Percentiles rank a stretch among this genome's conserved stretches.
Conservation (phyloP, 2,113 vertebrate species). For the Alethe castanea region DNA sequence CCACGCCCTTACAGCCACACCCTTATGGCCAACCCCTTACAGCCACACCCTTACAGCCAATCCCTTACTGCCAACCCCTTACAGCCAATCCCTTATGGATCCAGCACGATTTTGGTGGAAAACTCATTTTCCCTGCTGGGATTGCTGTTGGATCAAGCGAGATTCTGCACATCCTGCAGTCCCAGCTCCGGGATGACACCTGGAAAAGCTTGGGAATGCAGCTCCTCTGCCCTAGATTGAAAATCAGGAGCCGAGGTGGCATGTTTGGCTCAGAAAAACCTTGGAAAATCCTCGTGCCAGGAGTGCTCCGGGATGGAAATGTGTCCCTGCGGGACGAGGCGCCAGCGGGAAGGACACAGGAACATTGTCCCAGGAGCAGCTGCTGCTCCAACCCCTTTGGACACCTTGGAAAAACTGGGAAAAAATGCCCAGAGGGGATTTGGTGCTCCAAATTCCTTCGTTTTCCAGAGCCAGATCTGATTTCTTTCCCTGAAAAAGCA, state of each 20-base stretch:
- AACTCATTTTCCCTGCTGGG: accelerated
- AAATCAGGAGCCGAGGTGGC: accelerated
- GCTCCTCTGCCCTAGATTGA: background rate
- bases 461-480: background rate
- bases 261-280: background rate
- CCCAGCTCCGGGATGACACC: accelerated
- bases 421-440: background rate
- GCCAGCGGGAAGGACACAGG: background rate
- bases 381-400: background rate
- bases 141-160: accelerated
- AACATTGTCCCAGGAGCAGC: background rate
- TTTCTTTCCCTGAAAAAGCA: background rate
- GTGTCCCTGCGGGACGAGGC: background rate
- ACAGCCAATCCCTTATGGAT: no score
- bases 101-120: accelerated
- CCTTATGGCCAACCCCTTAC: no score
- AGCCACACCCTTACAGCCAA: no score
- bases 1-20: no score
- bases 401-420: background rate
- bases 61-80: no score
- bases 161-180: accelerated
- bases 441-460: background rate
- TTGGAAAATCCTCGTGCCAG: background rate
- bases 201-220: background rate
- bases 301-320: background rate